A percentile compares a stretch with the other conserved stretches of the same genome.
These are phyloP conservation scores for Elephas maximus DNA, from an alignment of 2,113 vertebrate species.

Conservation along the genomic window DNA sequence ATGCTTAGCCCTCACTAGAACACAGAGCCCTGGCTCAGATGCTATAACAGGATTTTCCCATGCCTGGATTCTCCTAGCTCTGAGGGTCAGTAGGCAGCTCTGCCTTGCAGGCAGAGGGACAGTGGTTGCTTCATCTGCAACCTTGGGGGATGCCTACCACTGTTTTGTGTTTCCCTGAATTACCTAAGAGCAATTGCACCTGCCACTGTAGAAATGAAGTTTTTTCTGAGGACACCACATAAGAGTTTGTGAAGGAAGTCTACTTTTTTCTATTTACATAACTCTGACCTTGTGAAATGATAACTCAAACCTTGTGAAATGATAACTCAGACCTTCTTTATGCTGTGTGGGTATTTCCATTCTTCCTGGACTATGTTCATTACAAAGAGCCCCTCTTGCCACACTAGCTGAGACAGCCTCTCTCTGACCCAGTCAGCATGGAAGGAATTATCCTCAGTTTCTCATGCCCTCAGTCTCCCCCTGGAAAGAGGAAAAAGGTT, in stretches of 20 bases:
- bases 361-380: neutral
- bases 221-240: neutral
- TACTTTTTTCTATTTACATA: neutral
- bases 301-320: neutral
- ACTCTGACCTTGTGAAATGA: neutral
- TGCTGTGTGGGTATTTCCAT: neutral
- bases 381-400: neutral
- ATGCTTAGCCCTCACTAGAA: neutral
- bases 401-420: neutral
- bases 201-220: neutral
- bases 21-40: neutral
- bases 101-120: neutral
- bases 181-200: neutral
- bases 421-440: neutral
- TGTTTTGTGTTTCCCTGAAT: neutral
- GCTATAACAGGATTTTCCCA: rapidly evolving
- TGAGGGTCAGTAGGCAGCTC: too few relatives aligned
- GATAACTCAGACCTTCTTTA: neutral
- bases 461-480: neutral
- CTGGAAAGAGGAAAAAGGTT: neutral
- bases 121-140: neutral
- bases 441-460: neutral
- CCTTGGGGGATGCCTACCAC: neutral
- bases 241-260: neutral
- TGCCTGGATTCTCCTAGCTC: neutral